Conservation (phyloP, 1,140 invertebrate species). For the Drosophila pruinosa region DNA sequence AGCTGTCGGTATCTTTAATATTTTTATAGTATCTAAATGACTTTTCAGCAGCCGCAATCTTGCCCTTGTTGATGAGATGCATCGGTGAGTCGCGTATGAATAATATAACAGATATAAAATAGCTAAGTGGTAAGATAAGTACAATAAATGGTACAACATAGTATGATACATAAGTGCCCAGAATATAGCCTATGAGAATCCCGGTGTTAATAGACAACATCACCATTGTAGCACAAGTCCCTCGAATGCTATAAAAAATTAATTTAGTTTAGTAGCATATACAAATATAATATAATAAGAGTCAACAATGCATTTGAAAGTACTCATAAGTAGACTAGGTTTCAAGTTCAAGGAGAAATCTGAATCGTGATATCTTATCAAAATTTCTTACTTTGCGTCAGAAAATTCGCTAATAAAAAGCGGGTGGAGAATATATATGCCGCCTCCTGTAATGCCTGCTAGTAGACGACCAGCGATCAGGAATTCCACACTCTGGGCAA, state of each 20-base stretch:
- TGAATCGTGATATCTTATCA: not conserved
- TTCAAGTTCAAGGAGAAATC: not conserved
- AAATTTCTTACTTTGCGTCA: constrained; percentile 75
- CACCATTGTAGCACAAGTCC: constrained; percentile 63
- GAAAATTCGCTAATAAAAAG: constrained; percentile 72
- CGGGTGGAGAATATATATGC: constrained; percentile 63
- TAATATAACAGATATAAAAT: constrained; percentile 40
- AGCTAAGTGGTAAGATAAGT: constrained; percentile 43
- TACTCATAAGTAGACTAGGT: not conserved
- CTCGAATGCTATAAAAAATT: constrained; percentile 61
- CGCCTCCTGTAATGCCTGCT: constrained; percentile 75
- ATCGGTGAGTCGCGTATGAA: constrained; percentile 68
- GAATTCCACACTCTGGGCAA: constrained; percentile 57
- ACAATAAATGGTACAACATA: constrained; percentile 47
- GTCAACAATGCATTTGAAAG: too few relatives aligned
- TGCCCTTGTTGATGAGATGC: constrained; percentile 51
- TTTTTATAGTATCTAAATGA: constrained; percentile 65
- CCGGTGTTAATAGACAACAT: constrained; percentile 62
- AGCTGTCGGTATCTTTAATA: constrained; percentile 38
- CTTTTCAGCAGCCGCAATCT: constrained; percentile 43
- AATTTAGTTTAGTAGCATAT: too few relatives aligned
- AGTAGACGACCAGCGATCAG: constrained; percentile 80
- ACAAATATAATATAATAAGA: too few relatives aligned
- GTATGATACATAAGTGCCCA: constrained; percentile 59
- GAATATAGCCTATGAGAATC: constrained; percentile 59